Conservation (phyloP, 2,888 invertebrate species). For the Drosophila emarginata region DNA sequence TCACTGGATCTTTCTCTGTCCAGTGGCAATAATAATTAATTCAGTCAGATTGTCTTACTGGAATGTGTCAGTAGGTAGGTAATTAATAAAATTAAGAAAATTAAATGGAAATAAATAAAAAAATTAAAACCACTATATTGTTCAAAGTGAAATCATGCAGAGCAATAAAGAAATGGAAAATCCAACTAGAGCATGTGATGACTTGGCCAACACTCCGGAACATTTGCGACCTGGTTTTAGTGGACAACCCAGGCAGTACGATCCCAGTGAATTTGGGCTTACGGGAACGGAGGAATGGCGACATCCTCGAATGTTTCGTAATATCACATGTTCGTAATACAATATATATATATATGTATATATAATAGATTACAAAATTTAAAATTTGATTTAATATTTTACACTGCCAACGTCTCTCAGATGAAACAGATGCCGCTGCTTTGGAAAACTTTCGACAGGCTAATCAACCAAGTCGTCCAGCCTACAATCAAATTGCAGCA, state of each 20-base stretch:
- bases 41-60: not conserved
- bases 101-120: too few species aligned
- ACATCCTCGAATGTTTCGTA: conserved; percentile 47
- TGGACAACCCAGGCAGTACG: conserved; percentile 43
- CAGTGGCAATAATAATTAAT: not conserved
- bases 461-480: conserved; percentile 22
- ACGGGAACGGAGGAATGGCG: conserved; percentile 53
- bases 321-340: conserved; percentile 47
- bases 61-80: not conserved
- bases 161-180: too few species aligned
- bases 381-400: too few species aligned
- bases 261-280: conserved; percentile 47
- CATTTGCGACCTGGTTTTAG: conserved; percentile 40
- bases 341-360: too few species aligned
- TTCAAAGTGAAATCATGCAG: not conserved
- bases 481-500: not conserved
- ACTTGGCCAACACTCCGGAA: conserved; percentile 48
- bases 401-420: conserved; percentile 21
- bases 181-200: not conserved
- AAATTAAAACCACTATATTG: too few species aligned
- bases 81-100: too few species aligned
- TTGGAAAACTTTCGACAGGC: conserved; percentile 18
- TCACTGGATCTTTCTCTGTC: not conserved
- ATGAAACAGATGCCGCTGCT: conserved; percentile 34
- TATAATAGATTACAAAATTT: too few species aligned